A percentile compares a stretch with the other conserved stretches of the same genome.
Evolutionary conservation across 2,797 vertebrate genomes (phyloP).

Genomic region (Rhodeus uyekii): DNA sequence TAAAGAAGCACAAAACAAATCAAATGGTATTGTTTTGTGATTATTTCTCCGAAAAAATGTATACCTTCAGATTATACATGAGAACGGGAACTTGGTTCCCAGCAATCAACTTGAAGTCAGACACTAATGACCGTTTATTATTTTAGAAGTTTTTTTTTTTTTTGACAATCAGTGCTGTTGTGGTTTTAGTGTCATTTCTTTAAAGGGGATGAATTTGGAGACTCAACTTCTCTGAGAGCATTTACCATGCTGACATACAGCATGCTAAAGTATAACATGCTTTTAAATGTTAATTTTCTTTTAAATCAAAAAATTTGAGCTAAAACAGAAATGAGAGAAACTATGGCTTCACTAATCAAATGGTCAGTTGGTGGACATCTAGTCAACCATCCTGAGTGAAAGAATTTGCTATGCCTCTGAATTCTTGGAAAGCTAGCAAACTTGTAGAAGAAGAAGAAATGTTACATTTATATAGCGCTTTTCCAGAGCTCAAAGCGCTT

Average conservation of each 20-base stretch:
- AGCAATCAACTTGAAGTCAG: neutral
- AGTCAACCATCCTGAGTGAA: neutral
- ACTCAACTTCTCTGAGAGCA: neutral
- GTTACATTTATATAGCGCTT: too few species aligned
- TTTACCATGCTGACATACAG: neutral
- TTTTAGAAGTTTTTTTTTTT: neutral
- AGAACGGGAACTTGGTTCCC: neutral
- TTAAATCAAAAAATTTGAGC: neutral
- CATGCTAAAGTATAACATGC: neutral
- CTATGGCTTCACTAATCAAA: neutral
- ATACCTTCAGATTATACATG: neutral
- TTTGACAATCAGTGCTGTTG: neutral
- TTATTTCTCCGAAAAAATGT: neutral
- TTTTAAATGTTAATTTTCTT: too few species aligned
- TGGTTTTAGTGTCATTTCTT: neutral
- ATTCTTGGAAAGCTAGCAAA: conserved; percentile 1
- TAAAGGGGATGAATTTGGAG: neutral
- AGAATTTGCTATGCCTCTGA: neutral
- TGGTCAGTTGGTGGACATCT: neutral
- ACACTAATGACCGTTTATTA: neutral
- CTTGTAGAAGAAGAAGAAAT: too few species aligned
- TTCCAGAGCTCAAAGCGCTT: too few species aligned
- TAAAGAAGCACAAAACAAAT: neutral
- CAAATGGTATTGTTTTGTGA: neutral
- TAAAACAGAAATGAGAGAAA: neutral